Evolutionary conservation across 1,140 invertebrate species (phyloP).

Genomic region (Orchesella cincta): DNA sequence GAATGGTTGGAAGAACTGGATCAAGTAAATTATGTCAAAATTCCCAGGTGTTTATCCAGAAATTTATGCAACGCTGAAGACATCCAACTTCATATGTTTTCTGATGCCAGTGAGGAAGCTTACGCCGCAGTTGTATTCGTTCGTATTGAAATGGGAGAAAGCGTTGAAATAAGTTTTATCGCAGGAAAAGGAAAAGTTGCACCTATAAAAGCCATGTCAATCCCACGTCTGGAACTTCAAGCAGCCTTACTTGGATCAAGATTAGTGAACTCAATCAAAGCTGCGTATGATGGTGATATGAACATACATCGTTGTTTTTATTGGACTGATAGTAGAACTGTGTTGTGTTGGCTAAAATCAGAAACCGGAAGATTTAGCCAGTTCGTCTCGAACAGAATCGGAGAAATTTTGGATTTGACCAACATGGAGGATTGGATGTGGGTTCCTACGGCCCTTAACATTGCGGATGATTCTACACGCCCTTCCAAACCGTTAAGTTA

Average conservation of each 20-base stretch:
- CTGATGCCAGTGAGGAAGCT: constrained; percentile 18
- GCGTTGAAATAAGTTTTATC: background rate
- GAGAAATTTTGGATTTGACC: background rate
- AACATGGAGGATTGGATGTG: background rate
- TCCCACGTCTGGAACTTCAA: constrained; percentile 56
- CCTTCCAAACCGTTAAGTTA: background rate
- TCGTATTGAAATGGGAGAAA: background rate
- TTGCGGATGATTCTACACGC: constrained; percentile 1
- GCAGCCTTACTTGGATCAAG: constrained; percentile 54
- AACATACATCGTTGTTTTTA: background rate
- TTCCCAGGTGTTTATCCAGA: background rate
- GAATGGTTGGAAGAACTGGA: constrained; percentile 5
- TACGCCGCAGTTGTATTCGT: background rate
- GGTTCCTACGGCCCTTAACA: background rate
- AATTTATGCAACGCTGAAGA: background rate
- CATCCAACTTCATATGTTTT: constrained; percentile 27
- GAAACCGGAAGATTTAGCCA: background rate
- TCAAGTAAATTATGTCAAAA: background rate
- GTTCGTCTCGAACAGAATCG: constrained; percentile 16
- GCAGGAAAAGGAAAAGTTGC: constrained; percentile 43
- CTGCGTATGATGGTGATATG: background rate
- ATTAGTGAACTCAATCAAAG: constrained; percentile 6
- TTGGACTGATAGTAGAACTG: background rate
- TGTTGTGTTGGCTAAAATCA: background rate
- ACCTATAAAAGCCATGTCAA: constrained; percentile 53